Evolutionary conservation across 2,113 vertebrate genomes (phyloP), one percentile per base, ranked within the genome.

Genomic region (Leucopsar rothschildi): DNA sequence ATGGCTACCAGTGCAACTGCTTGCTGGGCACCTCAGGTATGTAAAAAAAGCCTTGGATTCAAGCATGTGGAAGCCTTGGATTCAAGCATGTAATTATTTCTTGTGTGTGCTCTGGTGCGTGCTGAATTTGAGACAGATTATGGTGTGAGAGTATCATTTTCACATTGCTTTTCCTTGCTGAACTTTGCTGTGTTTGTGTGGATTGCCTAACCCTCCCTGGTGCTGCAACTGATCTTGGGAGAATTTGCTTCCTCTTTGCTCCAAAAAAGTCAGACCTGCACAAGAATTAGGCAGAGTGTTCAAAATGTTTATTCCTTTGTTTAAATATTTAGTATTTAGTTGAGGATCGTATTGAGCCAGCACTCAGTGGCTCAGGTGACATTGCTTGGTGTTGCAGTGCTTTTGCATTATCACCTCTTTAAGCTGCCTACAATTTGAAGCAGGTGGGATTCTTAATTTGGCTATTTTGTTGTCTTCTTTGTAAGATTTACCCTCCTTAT

Each of bases 1-100:
- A 99, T 8, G 97, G 98, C 69, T 99, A 99, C 97, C 98, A 99
- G 69, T 99, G 99, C 86, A 98, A 98, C 97, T 99, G 99, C 84
- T 97, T 96, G 66, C 94, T 92, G 0, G 99, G 99, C 89, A 99
- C 99, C 7, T 97, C 97, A 63, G 99, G 99, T 99, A 42, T 12
- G 1, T n/a, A 66, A 89, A 57, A 57, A 44, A 37, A 39, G 52
- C 28, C 19, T 24, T 70, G 68, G 33, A 40, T 68, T 86, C 21
- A 52, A 59, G 65, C 19, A 20, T 44, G 49, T 40, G 39, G 39
- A 37, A 39, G 28, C 28, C 19, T 24, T 70, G 68, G 33, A 40
- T 66, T 86, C 21, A 52, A 55, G 65, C 19, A 20, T 44, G 40
- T 60, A 33, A 12, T 53, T 65, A 12, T 61, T 85, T 85, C 44